Base-by-base conservation (phyloP, 2,888 invertebrate species). In the Xylota segnis region DNA sequence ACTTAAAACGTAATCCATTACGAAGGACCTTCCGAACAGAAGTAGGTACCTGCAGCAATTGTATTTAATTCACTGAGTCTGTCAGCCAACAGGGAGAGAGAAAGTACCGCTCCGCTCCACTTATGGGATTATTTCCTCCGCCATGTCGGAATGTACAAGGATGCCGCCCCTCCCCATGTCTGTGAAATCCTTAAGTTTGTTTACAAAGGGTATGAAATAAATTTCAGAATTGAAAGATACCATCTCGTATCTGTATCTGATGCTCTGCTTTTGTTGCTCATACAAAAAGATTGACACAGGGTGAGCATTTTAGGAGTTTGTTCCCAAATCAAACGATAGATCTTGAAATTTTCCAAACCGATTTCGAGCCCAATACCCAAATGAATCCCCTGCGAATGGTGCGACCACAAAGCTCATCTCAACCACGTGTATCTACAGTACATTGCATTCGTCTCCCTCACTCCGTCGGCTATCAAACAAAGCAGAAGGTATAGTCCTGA, bases 171-270 rank as follows among this genome's bases (percentile, higher is more conserved):
- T 7, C 52, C 52, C 50, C 14, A 3, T 23, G 23, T 23, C 23
- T 1, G n/a, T 16, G 29, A n/a, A 23, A 54, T 5, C 40, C 27
- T n/a, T 56, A 45, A 63, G 45, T 27, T 54, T 54, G 40, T 72
- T 72, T 52, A 52, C 29, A 32, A 40, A 32, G 18, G 14, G 27
- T 27, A 16, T 27, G 12, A 65, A 71, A 82, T 82, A 76, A 65
- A 70, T 76, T 70, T 52, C 52, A 63, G 16, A 76, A 65, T 58
- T 77, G 56, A 76, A 76, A 70, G 63, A 63, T 82, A 40, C 47
- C n/a, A 82, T 63, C 61, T 74, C 12, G 10, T 29, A 61, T 40
- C 52, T 32, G 37, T 52, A 37, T 52, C 52, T 52, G 9, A 40
- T 66, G 23, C 5, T 63, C 34, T 40, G 7, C 32, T 32, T 32